These are phyloP conservation scores for Tupaia tana DNA, from an alignment of 2,113 vertebrate genomes.

Conservation along the genomic window DNA sequence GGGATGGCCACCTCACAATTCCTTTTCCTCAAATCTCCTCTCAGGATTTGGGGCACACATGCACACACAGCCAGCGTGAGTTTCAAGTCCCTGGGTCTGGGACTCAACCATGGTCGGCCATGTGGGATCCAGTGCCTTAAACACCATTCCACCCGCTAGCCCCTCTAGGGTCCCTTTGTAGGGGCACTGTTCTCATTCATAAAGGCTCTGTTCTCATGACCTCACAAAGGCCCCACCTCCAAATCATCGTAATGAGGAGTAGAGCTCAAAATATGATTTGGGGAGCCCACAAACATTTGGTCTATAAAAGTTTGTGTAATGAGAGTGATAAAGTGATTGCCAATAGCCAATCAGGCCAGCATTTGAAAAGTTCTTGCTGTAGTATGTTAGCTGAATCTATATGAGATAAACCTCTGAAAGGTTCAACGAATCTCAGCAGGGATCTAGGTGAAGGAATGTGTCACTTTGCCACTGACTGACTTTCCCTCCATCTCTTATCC, in stretches of 20 bases:
- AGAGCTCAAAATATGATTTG: neutral
- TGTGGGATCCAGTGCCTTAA: too few relatives aligned
- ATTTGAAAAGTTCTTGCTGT: neutral
- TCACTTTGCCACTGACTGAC: neutral
- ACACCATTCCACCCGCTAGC: too few relatives aligned
- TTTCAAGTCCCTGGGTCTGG: too few relatives aligned
- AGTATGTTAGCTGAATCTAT: constrained; percentile 17
- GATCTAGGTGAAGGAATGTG: neutral
- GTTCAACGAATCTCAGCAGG: neutral
- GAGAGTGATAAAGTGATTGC: neutral
- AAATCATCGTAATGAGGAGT: neutral
- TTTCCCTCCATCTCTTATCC: constrained; percentile 64
- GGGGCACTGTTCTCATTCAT: neutral
- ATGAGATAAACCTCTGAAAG: neutral
- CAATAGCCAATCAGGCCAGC: too few relatives aligned
- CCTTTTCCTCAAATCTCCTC: too few relatives aligned
- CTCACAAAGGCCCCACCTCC: neutral
- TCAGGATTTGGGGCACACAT: too few relatives aligned
- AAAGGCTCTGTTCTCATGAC: neutral
- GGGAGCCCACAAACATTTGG: neutral
- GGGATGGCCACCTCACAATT: too few relatives aligned
- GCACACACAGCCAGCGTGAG: too few relatives aligned
- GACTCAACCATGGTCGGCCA: too few relatives aligned
- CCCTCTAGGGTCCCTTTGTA: neutral
- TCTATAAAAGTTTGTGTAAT: neutral